phyloP scores from a whole-genome alignment of 1,140 invertebrate genomes.

The Aphaenogaster rudis region DNA sequence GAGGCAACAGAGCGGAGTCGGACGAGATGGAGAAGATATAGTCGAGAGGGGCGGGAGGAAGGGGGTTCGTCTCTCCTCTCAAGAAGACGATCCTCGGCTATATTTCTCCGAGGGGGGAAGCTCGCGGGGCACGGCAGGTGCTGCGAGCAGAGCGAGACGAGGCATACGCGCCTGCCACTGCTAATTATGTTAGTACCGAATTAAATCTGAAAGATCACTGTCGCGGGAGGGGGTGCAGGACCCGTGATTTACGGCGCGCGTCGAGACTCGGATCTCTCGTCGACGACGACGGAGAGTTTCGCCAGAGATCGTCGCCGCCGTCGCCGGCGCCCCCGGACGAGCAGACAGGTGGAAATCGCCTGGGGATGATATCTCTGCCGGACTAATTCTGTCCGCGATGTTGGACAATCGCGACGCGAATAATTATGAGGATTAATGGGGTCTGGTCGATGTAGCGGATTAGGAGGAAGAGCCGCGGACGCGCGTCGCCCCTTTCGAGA shows the following conservation, averaged over 20 bases:
- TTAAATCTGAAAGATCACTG: conserved; percentile 85
- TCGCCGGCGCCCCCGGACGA: not conserved
- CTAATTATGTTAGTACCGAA: conserved; percentile 86
- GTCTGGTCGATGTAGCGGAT: conserved; percentile 27
- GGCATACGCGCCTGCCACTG: conserved; percentile 74
- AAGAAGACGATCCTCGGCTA: conserved; percentile 46
- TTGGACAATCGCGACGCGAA: conserved; percentile 55
- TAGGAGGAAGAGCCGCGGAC: conserved; percentile 13
- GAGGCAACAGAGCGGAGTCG: not conserved
- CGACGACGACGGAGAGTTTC: conserved; percentile 36
- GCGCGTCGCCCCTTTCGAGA: not conserved
- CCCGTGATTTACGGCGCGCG: conserved; percentile 78
- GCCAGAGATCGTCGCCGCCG: not conserved
- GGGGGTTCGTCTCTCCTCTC: not conserved
- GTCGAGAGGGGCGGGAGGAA: not conserved
- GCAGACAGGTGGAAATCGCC: conserved; percentile 50
- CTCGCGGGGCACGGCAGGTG: conserved; percentile 81
- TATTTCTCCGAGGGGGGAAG: conserved; percentile 48
- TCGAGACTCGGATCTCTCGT: conserved; percentile 31
- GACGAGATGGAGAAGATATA: conserved; percentile 44
- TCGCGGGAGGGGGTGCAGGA: conserved; percentile 66
- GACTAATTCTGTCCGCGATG: conserved; percentile 46
- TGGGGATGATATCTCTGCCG: conserved; percentile 40
- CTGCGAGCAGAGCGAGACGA: conserved; percentile 85
- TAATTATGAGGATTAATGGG: conserved; percentile 49